Conservation (phyloP, 1,140 invertebrate genomes). For the Eupeodes corollae region DNA sequence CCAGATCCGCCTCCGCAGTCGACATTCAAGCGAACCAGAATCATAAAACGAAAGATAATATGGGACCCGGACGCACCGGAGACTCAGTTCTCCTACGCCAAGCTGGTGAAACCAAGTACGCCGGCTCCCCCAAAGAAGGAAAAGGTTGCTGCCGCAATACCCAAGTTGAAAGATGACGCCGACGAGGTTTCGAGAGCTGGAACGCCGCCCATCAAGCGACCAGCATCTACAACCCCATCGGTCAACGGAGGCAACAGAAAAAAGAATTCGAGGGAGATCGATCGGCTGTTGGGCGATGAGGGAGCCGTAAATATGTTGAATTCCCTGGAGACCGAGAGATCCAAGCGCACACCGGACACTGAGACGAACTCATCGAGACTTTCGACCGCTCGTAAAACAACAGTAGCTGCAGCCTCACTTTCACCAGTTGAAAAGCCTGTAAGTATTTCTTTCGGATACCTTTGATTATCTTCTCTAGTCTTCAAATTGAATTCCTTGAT, state of each 20-base stretch:
- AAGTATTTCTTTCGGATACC: too few relatives aligned
- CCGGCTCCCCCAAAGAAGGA: background rate
- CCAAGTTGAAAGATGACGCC: background rate
- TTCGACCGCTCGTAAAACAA: background rate
- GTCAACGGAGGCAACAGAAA: slow-evolving; percentile 32
- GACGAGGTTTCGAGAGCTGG: background rate
- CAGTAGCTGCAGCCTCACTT: too few relatives aligned
- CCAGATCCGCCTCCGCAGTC: background rate
- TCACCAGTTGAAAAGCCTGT: too few relatives aligned
- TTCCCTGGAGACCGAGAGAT: slow-evolving; percentile 50
- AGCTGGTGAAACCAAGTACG: slow-evolving; percentile 10
- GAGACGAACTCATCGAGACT: slow-evolving; percentile 1
- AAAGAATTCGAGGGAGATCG: slow-evolving; percentile 57
- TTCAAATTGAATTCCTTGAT: too few relatives aligned
- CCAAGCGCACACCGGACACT: slow-evolving; percentile 8
- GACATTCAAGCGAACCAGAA: slow-evolving; percentile 40
- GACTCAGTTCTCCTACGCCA: slow-evolving; percentile 36
- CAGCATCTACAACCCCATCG: slow-evolving; percentile 18
- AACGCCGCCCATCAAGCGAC: slow-evolving; percentile 14
- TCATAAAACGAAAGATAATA: slow-evolving; percentile 56
- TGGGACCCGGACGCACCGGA: slow-evolving; percentile 55
- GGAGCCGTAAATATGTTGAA: slow-evolving; percentile 76
- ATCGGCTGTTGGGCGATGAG: slow-evolving; percentile 67
- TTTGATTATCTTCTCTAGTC: too few relatives aligned
- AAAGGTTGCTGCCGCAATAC: background rate